Percentiles rank a stretch among this genome's conserved stretches.
Evolutionary conservation across 2,797 vertebrate genomes (phyloP).

Genomic region (Scolopax bukidnonensis): DNA sequence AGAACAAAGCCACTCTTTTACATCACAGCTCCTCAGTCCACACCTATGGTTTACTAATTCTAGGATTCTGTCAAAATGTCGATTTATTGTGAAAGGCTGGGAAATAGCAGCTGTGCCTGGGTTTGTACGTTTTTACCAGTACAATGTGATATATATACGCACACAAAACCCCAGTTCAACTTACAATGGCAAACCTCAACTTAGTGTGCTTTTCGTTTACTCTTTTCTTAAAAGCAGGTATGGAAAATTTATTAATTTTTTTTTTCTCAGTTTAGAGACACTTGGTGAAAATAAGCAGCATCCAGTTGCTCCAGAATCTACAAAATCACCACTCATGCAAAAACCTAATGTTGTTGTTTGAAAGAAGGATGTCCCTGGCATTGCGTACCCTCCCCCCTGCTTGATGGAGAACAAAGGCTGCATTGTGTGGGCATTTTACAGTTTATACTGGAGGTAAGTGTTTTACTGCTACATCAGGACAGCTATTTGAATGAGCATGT

Average conservation of each 20-base stretch:
- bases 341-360: neutral
- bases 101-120: neutral
- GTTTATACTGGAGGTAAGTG: neutral
- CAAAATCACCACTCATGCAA: neutral
- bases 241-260: neutral
- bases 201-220: neutral
- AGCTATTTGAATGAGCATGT: neutral
- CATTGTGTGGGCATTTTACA: slow-evolving; percentile 3
- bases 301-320: neutral
- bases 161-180: neutral
- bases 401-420: slow-evolving; percentile 21
- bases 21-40: neutral
- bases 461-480: slow-evolving; percentile 27
- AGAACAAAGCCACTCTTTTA: neutral
- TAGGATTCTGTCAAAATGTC: neutral
- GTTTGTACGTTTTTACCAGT: neutral
- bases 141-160: rapidly evolving
- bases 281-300: neutral
- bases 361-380: neutral
- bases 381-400: neutral
- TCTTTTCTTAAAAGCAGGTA: neutral
- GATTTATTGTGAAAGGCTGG: neutral
- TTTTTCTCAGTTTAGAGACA: neutral
- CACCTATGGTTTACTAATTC: neutral
- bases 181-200: neutral